Base-by-base conservation (phyloP, 2,113 vertebrate species). In the Cinclus mexicanus region DNA sequence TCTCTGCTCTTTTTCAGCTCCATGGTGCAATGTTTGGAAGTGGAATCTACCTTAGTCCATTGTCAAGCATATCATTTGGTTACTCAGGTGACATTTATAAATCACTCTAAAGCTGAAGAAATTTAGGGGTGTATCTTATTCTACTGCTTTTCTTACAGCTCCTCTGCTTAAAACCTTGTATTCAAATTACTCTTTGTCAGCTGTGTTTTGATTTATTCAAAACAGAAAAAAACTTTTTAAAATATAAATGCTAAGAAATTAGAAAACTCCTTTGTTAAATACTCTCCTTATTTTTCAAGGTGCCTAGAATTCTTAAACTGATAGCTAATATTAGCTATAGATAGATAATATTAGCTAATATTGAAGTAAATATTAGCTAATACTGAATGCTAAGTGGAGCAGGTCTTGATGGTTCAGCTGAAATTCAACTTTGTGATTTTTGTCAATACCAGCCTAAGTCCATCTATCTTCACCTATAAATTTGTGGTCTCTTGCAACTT, bases 11-110 rank as follows among this genome's bases (percentile, higher is more conserved):
- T 55, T 96, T 96, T 57, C 92, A 99, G 99, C 98, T 99, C 91
- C 99, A 99, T 59, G 99, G 99, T 98, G 99, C 99, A 94, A 98
- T 99, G 98, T 99, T 99, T 95, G 99, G 99, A 97, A 99, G 98
- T 97, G 99, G 99, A 90, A 99, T 99, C 88, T 99, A 99, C 96
- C 98, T 99, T 97, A 99, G 99, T 96, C 99, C 99, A 92, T 98
- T 99, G 98, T 99, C 98, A 95, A 99, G 99, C 98, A 99, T 99
- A 98, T 99, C 99, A 95, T 99, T 99, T 97, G 99, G 98, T 96
- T 99, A 99, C 98, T 99, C 99, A 99, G 99, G 99, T 99, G 97
- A 97, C 90, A 88, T 83, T 68, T 94, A 55, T 91, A 61, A 91
- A 93, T 97, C 77, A 87, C 46, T 93, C 78, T 93, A 77, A 31